Base-by-base conservation (phyloP, 2,797 vertebrate species). In the Adelosebastes latens region DNA sequence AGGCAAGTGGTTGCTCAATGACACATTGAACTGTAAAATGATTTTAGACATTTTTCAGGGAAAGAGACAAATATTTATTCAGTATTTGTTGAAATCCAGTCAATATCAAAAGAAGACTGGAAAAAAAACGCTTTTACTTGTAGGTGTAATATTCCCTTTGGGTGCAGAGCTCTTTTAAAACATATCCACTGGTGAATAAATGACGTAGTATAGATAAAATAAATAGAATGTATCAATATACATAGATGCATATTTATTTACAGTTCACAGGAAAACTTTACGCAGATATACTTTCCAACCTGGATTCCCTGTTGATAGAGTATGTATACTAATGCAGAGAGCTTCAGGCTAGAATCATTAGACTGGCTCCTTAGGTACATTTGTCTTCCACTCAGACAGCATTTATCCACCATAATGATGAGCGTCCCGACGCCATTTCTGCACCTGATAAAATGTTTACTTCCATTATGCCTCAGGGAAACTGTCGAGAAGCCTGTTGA, bases 371-470 rank as follows among this genome's bases (percentile, higher is more conserved):
- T 79, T 13, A 27, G 88, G 82, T 65, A 34, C 68, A 86, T 90
- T 87, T 89, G 84, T 94, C 86, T 88, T 81, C 63, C 66, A 67
- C 79, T 79, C 80, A 81, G 75, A 87, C 72, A 62, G 74, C 77
- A 83, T 91, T 91, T 90, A 86, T 89, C 82, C 63, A 27, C 65
- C 75, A 72, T 87, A 87, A 91, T 79, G 77, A 93, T 56, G 80
- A 86, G 81, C 27, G 14, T 73, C 77, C 76, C 29, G 42, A 76
- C 80, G 80, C 68, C 58, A 52, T 83, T 85, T 78, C 65, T 86
- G 62, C 70, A 81, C 72, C 85, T 88, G 89, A 90, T 91, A 87
- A 90, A 92, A 88, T 90, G 90, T 89, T 92, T 90, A 85, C 79
- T 81, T 84, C 79, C 72, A 85, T 85, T 81, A 87, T 55, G 87